Conservation (phyloP, 1,140 invertebrate species). For the Drosophila truncata region DNA sequence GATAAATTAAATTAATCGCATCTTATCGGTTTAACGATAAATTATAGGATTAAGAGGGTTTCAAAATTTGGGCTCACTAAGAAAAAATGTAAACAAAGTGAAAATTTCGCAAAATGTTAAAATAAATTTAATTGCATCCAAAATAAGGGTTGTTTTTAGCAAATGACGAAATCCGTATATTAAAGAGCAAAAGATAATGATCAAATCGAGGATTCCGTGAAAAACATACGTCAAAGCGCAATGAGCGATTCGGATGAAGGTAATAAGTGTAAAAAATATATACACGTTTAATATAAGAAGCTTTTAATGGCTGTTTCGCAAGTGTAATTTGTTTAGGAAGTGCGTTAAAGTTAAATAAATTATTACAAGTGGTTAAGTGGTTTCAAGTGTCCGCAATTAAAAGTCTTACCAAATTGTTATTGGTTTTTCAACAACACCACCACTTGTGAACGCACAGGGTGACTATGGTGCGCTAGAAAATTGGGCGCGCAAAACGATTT, state of each 20-base stretch:
- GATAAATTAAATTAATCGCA: too few relatives aligned
- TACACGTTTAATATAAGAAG: background rate
- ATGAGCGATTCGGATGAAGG: conserved; percentile 75
- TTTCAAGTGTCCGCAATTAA: conserved; percentile 4
- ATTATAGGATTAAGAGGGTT: background rate
- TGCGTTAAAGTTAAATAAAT: background rate
- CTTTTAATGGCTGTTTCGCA: too few relatives aligned
- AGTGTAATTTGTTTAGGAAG: background rate
- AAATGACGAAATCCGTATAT: background rate
- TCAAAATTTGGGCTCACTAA: background rate
- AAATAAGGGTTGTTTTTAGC: conserved; percentile 18
- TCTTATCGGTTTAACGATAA: background rate
- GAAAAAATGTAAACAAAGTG: conserved; percentile 67
- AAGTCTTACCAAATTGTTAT: conserved; percentile 14
- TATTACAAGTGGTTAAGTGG: background rate
- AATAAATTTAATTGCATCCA: conserved; percentile 10
- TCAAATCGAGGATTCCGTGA: background rate
- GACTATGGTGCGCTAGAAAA: conserved; percentile 5
- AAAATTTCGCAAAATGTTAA: conserved; percentile 42
- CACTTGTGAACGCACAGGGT: conserved; percentile 26
- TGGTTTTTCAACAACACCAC: conserved; percentile 46
- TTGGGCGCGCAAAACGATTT: conserved; percentile 15
- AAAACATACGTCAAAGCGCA: background rate
- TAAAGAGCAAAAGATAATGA: background rate
- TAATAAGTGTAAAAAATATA: conserved; percentile 9